These are phyloP conservation scores for Lepisosteus osseus DNA, from an alignment of 2,113 vertebrate species.

Conservation along the genomic window DNA sequence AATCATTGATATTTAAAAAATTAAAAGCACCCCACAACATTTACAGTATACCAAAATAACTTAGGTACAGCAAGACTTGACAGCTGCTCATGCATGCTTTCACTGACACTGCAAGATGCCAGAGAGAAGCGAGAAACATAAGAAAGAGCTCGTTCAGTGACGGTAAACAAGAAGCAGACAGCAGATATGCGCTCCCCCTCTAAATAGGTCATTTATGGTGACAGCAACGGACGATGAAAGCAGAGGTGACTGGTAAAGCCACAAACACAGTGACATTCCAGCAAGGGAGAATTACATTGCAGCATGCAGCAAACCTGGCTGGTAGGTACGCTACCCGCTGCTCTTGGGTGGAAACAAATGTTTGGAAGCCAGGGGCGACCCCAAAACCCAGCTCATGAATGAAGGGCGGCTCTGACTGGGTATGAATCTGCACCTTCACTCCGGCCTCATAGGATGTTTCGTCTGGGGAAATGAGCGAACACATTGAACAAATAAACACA, in stretches of 20 bases:
- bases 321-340: slow-evolving; percentile 59
- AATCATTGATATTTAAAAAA: too few species aligned
- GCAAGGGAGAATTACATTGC: slow-evolving; percentile 27
- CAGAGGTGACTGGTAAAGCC: slow-evolving; percentile 40
- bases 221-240: slow-evolving; percentile 23
- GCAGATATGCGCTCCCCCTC: not conserved
- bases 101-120: not conserved
- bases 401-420: slow-evolving; percentile 74
- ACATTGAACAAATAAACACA: not conserved
- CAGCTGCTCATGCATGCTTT: not conserved
- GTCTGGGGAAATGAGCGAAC: slow-evolving; percentile 10
- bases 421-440: slow-evolving; percentile 80
- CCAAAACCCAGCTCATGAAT: slow-evolving; percentile 78
- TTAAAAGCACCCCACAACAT: too few species aligned
- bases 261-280: slow-evolving; percentile 19
- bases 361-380: slow-evolving; percentile 78
- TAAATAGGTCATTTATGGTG: slow-evolving; percentile 22
- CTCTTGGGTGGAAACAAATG: slow-evolving; percentile 74
- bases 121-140: too few species aligned
- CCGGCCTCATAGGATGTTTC: slow-evolving; percentile 64
- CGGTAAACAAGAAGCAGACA: not conserved
- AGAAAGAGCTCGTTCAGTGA: too few species aligned
- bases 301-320: slow-evolving; percentile 51
- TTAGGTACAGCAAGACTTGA: not conserved
- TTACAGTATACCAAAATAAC: not conserved